Base-by-base conservation (phyloP, 2,888 invertebrate genomes). In the Cyclophora punctaria region DNA sequence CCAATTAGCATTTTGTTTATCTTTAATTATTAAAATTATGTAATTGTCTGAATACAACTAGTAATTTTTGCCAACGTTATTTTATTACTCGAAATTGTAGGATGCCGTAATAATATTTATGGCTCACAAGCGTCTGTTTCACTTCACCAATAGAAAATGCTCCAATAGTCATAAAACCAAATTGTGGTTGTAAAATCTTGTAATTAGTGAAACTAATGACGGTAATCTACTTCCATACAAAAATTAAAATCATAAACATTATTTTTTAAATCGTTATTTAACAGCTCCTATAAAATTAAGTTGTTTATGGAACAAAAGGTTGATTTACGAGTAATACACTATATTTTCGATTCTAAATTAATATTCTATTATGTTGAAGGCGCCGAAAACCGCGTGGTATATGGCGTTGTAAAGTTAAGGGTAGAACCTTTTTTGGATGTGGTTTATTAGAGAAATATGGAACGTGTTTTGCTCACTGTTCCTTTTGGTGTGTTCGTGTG, bases 191-290 rank as follows among this genome's bases (percentile, higher is more conserved):
- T 87, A 83, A 85, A 87, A 76, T 69, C 56, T 72, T 65, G 73
- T 83, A 83, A 87, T 88, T 83, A 87, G 83, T 86, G 84, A 80
- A 81, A 85, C 87, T 84, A 84, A 85, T 86, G 70, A 73, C 51
- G 55, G 73, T 78, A 78, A 83, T 82, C 69, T 72, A 76, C 79
- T 80, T 77, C 75, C 66, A 79, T 71, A 78, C 73, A 72, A 77
- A 78, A 78, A 75, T 76, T 67, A 61, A 63, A 71, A 75, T 76
- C 70, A 66, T 78, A 75, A 78, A 78, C 64, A 56, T 61, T 56
- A 57, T 58, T 66, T 69, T 73, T 66, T 64, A 59, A 64, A 67
- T 66, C 63, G 59, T 71, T 71, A 71, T 63, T 60, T 66, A 67
- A 67, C 67, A 58, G 66, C 62, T 67, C 58, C 64, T 63, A 71